A percentile compares a stretch with the other conserved stretches of the same genome.
Evolutionary conservation across 2,113 vertebrate genomes (phyloP).

Genomic region (Nyctereutes procyonoides): DNA sequence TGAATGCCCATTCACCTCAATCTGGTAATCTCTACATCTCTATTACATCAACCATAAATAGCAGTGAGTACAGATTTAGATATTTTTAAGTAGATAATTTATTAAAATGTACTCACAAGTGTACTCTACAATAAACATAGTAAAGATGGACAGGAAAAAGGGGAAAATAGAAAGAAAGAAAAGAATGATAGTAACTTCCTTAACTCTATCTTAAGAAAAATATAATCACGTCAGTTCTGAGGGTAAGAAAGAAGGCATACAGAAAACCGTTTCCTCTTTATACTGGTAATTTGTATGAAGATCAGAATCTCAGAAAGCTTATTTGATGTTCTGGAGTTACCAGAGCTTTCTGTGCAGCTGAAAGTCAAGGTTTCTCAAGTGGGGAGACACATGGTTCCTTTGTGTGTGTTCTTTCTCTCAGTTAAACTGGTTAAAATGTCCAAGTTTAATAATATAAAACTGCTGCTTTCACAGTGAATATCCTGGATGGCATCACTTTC

Average conservation of each 20-base stretch:
- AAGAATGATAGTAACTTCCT: constrained; percentile 15
- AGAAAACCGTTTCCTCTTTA: neutral
- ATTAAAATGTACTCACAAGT: constrained; percentile 23
- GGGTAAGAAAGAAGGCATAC: neutral
- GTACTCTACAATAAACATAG: neutral
- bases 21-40: neutral
- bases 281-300: neutral
- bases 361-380: constrained; percentile 40
- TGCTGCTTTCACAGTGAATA: neutral
- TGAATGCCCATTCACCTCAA: neutral
- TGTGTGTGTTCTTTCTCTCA: neutral
- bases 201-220: constrained; percentile 49
- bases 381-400: neutral
- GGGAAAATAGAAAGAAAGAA: neutral
- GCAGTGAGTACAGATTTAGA: neutral
- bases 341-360: neutral
- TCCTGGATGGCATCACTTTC: neutral
- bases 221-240: neutral
- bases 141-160: neutral
- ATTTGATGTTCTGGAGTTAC: constrained; percentile 7
- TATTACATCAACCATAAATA: neutral
- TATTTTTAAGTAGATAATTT: constrained; percentile 31
- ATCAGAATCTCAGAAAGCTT: constrained; percentile 45
- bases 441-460: constrained; percentile 17
- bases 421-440: neutral